phyloP scores from a whole-genome alignment of 2,888 invertebrate genomes.

The Nysson spinosus region DNA sequence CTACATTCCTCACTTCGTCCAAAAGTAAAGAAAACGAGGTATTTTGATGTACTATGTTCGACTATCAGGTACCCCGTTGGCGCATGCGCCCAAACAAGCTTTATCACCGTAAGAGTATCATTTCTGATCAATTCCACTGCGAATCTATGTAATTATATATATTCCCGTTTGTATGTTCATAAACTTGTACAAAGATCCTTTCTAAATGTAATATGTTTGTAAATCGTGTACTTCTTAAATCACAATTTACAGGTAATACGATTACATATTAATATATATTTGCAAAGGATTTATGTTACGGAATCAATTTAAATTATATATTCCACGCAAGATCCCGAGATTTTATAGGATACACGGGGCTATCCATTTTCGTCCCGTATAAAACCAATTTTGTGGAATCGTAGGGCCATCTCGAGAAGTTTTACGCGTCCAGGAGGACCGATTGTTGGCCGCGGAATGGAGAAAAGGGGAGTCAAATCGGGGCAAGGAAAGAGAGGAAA shows the following conservation, averaged over 20 bases:
- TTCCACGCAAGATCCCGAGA: too few relatives aligned
- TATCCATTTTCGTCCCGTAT: too few relatives aligned
- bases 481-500: slow-evolving; percentile 25
- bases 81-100: slow-evolving; percentile 35
- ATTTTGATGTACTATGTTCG: too few relatives aligned
- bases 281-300: neutral
- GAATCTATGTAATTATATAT: slow-evolving; percentile 12
- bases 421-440: slow-evolving; percentile 70
- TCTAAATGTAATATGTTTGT: too few relatives aligned
- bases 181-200: too few relatives aligned
- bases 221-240: too few relatives aligned
- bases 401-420: slow-evolving; percentile 52
- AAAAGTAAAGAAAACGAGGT: too few relatives aligned
- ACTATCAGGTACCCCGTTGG: slow-evolving; percentile 31
- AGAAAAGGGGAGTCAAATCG: slow-evolving; percentile 7
- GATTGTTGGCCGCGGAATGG: slow-evolving; percentile 60
- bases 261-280: neutral
- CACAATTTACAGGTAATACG: too few relatives aligned
- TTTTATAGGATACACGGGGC: too few relatives aligned
- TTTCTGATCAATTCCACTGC: slow-evolving; percentile 22
- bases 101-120: slow-evolving; percentile 22
- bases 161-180: slow-evolving; percentile 19
- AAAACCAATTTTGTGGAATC: slow-evolving; percentile 54
- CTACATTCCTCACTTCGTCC: too few relatives aligned
- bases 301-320: neutral